phyloP scores from a whole-genome alignment of 2,888 invertebrate genomes.

The Drosophila mettleri region DNA sequence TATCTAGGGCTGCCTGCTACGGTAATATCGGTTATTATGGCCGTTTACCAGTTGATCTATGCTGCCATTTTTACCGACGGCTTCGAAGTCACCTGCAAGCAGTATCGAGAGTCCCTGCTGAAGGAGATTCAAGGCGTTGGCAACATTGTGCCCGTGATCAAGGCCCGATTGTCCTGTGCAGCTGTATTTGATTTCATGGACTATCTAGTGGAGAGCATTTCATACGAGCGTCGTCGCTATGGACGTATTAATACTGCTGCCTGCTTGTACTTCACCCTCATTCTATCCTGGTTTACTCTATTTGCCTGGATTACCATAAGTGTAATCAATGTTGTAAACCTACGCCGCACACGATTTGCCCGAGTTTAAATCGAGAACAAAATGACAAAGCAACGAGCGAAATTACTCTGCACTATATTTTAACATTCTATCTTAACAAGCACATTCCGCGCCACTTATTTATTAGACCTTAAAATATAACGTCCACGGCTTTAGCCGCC shows the following conservation, averaged over 20 bases:
- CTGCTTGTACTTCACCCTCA: constrained; percentile 88
- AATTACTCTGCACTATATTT: constrained; percentile 40
- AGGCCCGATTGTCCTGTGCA: constrained; percentile 88
- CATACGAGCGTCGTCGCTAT: constrained; percentile 88
- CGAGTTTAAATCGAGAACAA: constrained; percentile 69
- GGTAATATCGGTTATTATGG: constrained; percentile 87
- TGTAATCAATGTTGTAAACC: constrained; percentile 86
- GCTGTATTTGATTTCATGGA: constrained; percentile 94
- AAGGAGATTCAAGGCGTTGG: constrained; percentile 85
- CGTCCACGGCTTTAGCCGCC: constrained; percentile 62
- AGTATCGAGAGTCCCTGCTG: constrained; percentile 89
- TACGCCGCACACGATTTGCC: constrained; percentile 81
- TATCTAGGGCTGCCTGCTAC: constrained; percentile 87
- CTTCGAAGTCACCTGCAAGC: constrained; percentile 90
- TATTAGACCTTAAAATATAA: constrained; percentile 50
- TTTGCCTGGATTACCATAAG: constrained; percentile 86
- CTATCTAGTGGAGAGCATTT: constrained; percentile 89
- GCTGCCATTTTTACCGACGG: constrained; percentile 90
- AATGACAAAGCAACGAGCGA: constrained; percentile 19
- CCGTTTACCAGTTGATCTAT: constrained; percentile 89
- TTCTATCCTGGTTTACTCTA: constrained; percentile 88
- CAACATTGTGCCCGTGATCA: constrained; percentile 84
- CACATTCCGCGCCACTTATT: constrained; percentile 58
- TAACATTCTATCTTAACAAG: constrained; percentile 35
- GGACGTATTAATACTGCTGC: constrained; percentile 90